Evolutionary conservation across 1,140 invertebrate species (phyloP).

Genomic region (Trachymyrmex cornetzi): DNA sequence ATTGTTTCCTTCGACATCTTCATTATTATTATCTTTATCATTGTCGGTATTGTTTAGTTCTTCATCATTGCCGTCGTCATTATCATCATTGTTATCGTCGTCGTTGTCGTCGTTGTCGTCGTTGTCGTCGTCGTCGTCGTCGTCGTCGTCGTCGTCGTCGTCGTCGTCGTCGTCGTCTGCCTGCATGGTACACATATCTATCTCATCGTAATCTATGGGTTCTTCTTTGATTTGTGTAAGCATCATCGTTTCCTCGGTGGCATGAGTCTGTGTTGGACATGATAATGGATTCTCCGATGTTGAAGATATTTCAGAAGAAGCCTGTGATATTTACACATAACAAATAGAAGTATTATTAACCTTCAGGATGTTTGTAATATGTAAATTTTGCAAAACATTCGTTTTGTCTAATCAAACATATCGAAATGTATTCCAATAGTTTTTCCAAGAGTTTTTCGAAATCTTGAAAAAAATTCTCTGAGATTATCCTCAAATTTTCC

Average conservation of each 20-base stretch:
- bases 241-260: conserved; percentile 72
- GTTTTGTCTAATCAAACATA: too few species aligned
- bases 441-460: too few species aligned
- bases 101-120: conserved; percentile 66
- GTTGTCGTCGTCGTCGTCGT: conserved; percentile 74
- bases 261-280: conserved; percentile 48
- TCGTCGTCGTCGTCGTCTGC: conserved; percentile 78
- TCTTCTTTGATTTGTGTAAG: conserved; percentile 83
- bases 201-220: conserved; percentile 84
- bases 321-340: conserved; percentile 68
- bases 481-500: too few species aligned
- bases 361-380: neutral
- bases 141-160: conserved; percentile 77
- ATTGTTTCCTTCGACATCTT: conserved; percentile 74
- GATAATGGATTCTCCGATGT: conserved; percentile 64
- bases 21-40: conserved; percentile 71
- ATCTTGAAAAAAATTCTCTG: too few species aligned
- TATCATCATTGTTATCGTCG: conserved; percentile 79
- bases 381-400: neutral
- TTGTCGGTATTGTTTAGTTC: conserved; percentile 76
- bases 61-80: conserved; percentile 78
- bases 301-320: conserved; percentile 68
- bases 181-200: conserved; percentile 74
- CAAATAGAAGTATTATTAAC: conserved; percentile 18
- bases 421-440: too few species aligned